Evolutionary conservation across 2,888 invertebrate genomes (phyloP).

Genomic region (Melinaea marsaeus): DNA sequence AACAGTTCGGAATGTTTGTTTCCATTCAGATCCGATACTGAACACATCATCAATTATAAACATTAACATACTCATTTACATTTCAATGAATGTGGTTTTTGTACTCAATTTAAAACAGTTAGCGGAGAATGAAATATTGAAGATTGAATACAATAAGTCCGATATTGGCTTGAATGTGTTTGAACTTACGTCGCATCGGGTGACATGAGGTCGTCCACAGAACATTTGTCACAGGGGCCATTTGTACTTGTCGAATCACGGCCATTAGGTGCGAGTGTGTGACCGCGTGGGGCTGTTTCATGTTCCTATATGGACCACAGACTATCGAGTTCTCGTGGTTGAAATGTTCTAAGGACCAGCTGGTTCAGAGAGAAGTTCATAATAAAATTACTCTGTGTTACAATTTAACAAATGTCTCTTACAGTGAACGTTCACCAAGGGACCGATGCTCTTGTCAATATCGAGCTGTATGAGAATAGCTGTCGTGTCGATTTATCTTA

Average conservation of each 20-base stretch:
- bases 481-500: slow-evolving; percentile 74
- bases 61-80: slow-evolving; percentile 39
- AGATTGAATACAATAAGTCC: slow-evolving; percentile 49
- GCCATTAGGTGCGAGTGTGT: slow-evolving; percentile 77
- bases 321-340: slow-evolving; percentile 36
- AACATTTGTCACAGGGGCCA: slow-evolving; percentile 77
- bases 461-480: slow-evolving; percentile 64
- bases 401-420: slow-evolving; percentile 34
- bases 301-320: slow-evolving; percentile 57
- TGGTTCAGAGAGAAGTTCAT: slow-evolving; percentile 15
- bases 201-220: slow-evolving; percentile 69
- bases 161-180: slow-evolving; percentile 58
- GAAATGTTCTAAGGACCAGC: slow-evolving; percentile 33
- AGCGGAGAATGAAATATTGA: slow-evolving; percentile 35
- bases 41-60: slow-evolving; percentile 39
- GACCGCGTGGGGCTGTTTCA: slow-evolving; percentile 69
- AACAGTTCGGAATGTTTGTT: slow-evolving; percentile 34
- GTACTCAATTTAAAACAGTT: slow-evolving; percentile 32
- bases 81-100: slow-evolving; percentile 36
- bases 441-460: slow-evolving; percentile 66
- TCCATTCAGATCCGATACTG: slow-evolving; percentile 30
- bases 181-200: slow-evolving; percentile 63
- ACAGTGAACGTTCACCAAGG: slow-evolving; percentile 48
- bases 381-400: slow-evolving; percentile 36
- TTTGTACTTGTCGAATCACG: slow-evolving; percentile 79